These are phyloP conservation scores for Climacteris rufus DNA, from an alignment of 2,113 vertebrate species.

Conservation along the genomic window DNA sequence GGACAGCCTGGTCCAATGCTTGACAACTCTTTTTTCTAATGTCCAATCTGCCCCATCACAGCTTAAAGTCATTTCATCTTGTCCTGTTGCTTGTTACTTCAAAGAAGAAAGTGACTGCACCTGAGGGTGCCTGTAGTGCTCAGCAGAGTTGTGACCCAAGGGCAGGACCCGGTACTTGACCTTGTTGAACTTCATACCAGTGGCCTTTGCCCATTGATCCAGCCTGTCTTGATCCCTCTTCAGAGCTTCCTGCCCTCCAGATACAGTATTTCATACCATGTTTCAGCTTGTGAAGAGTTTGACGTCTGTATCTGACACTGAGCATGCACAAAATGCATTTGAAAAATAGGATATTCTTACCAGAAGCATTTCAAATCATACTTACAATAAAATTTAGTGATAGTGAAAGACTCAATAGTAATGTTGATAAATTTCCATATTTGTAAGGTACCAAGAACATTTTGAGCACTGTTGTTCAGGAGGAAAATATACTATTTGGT, in stretches of 20 bases:
- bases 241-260: not conserved
- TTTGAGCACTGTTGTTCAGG: not conserved
- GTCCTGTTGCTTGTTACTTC: not conserved
- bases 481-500: not conserved
- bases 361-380: not conserved
- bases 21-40: not conserved
- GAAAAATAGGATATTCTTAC: not conserved
- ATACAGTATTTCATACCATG: not conserved
- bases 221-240: not conserved
- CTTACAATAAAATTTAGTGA: not conserved
- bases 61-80: not conserved
- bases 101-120: accelerated
- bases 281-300: not conserved
- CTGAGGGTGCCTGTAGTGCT: not conserved
- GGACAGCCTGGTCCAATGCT: not conserved
- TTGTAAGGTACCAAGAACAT: not conserved
- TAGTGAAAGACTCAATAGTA: accelerated
- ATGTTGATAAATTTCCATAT: not conserved
- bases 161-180: accelerated
- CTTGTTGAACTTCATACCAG: accelerated
- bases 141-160: accelerated
- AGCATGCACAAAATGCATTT: not conserved
- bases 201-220: accelerated
- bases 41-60: accelerated
- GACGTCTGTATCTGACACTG: not conserved